Base-by-base conservation (phyloP, 2,797 vertebrate genomes). In the Siniperca undulata region DNA sequence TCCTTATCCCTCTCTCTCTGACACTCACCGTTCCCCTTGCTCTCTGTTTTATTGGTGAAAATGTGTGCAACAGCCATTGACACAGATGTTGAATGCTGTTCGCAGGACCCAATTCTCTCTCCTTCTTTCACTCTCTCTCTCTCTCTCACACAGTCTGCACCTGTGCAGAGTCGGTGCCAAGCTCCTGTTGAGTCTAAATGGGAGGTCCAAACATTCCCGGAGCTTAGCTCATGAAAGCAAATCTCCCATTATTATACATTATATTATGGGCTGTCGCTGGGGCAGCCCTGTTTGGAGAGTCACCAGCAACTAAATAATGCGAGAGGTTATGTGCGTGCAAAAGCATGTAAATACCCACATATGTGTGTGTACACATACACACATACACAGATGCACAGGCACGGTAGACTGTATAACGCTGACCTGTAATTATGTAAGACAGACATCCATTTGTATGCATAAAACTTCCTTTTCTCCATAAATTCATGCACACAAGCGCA, bases 131-230 rank as follows among this genome's bases (percentile, higher is more conserved):
- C 78, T 80, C 79, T 70, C 74, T 66, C 62, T 70, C 56, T 52
- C 68, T 34, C 64, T 40, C 69, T 77, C 74, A 68, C 80, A 83
- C 76, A 42, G 52, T 78, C 82, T 90, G 95, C 96, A 96, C 95
- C 96, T 96, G 96, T 95, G 94, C 88, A 74, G 86, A 91, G 83
- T 94, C 83, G 13, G 92, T 95, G 95, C 95, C 96, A 96, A 95
- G 89, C 92, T 95, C 95, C 95, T 90, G 94, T 95, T 94, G 95
- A 93, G 94, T 92, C 94, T 94, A 93, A 95, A 95, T 94, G 93
- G 96, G 95, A 95, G 95, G 95, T 95, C 95, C 94, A 95, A 95
- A 93, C 94, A 93, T 93, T 95, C 93, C 93, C 85, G 77, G 89
- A 90, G 92, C 89, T 94, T 90, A 92, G 88, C 91, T 91, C 93